These are phyloP conservation scores for Cydia pomonella DNA, from an alignment of 1,140 invertebrate genomes.

Conservation along the genomic window DNA sequence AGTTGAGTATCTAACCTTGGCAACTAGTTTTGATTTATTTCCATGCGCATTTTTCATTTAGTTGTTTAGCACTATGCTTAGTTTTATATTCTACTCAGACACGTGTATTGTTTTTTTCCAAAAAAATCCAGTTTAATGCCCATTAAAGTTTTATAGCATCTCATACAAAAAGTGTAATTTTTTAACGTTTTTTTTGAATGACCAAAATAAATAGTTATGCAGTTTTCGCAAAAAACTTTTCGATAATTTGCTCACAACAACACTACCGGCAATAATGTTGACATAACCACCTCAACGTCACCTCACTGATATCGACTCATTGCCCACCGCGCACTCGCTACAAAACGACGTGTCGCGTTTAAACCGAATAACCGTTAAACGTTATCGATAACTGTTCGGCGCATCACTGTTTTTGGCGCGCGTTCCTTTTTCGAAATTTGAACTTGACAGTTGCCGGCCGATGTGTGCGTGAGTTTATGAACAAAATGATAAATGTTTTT, in stretches of 20 bases:
- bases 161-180: too few relatives aligned
- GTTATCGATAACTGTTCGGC: conserved; percentile 45
- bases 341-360: conserved; percentile 45
- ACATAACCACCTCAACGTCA: conserved; percentile 46
- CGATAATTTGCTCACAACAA: conserved; percentile 32
- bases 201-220: too few relatives aligned
- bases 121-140: too few relatives aligned
- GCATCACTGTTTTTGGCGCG: conserved; percentile 49
- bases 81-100: too few relatives aligned
- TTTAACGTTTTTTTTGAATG: too few relatives aligned
- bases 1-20: too few relatives aligned
- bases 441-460: neutral
- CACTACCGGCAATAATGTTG: conserved; percentile 45
- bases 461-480: conserved; percentile 43
- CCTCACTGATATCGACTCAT: conserved; percentile 56
- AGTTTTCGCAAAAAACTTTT: neutral
- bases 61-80: too few relatives aligned
- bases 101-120: too few relatives aligned
- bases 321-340: conserved; percentile 47
- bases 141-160: too few relatives aligned
- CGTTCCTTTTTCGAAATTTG: conserved; percentile 37
- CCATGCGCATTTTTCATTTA: too few relatives aligned
- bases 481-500: conserved; percentile 44
- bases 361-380: conserved; percentile 34
- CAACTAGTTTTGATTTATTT: too few relatives aligned